phyloP scores from a whole-genome alignment of 2,888 invertebrate genomes.

The Carterocephalus palaemon region DNA sequence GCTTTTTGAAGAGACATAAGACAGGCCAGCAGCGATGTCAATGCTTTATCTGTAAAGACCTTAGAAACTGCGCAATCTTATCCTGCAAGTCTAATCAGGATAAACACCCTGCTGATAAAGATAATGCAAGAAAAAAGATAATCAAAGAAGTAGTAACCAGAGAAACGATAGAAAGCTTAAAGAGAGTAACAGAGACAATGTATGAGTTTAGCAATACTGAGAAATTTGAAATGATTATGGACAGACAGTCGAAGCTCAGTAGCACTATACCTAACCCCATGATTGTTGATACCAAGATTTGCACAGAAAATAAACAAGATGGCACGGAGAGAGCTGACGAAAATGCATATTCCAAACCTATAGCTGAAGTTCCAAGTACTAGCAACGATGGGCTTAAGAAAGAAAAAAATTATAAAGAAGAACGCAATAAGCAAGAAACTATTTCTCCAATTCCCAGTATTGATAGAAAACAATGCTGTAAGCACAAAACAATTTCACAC shows the following conservation, averaged over 20 bases:
- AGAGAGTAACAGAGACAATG: conserved; percentile 20
- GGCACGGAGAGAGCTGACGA: too few species aligned
- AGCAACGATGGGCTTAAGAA: too few species aligned
- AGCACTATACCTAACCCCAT: too few species aligned
- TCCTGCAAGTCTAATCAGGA: background rate
- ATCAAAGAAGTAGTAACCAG: conserved; percentile 13
- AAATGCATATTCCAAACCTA: too few species aligned
- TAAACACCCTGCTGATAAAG: background rate
- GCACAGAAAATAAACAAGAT: too few species aligned
- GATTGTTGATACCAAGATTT: too few species aligned
- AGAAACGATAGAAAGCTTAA: conserved; percentile 19
- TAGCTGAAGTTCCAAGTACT: too few species aligned
- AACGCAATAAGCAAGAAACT: background rate
- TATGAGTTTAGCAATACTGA: conserved; percentile 3
- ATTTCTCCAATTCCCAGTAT: background rate
- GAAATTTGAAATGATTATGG: conserved; percentile 5
- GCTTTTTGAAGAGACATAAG: conserved; percentile 38
- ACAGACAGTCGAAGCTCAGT: conserved; percentile 1
- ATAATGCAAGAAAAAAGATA: conserved; percentile 9
- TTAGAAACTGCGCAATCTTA: background rate
- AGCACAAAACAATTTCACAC: conserved; percentile 19
- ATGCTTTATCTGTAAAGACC: conserved; percentile 4
- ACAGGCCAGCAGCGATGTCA: conserved; percentile 9
- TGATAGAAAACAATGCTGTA: conserved; percentile 4
- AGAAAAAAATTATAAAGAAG: background rate